Conservation (phyloP, 2,113 vertebrate genomes). For the Brachirus orientalis region DNA sequence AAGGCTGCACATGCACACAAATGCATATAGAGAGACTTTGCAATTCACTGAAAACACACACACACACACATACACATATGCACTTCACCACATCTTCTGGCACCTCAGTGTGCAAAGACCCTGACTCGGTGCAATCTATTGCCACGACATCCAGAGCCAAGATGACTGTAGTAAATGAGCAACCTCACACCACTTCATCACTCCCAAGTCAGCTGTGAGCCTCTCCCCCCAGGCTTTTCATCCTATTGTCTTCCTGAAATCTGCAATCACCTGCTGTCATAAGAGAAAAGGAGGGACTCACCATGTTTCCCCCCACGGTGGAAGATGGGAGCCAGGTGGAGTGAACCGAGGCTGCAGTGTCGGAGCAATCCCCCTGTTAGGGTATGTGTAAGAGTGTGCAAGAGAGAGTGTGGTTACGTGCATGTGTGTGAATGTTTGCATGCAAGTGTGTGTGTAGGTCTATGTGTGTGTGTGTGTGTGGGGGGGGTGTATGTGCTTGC, state of each 20-base stretch:
- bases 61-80: slow-evolving; percentile 43
- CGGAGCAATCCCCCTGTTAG: slow-evolving; percentile 74
- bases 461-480: slow-evolving; percentile 28
- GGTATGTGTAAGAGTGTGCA: slow-evolving; percentile 71
- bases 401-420: slow-evolving; percentile 34
- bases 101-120: slow-evolving; percentile 35
- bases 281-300: slow-evolving; percentile 63
- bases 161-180: slow-evolving; percentile 67
- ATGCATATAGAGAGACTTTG: slow-evolving; percentile 33
- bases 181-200: slow-evolving; percentile 51
- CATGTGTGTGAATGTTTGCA: background rate
- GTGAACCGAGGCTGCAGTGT: slow-evolving; percentile 61
- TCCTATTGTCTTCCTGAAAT: slow-evolving; percentile 63
- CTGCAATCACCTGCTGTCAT: slow-evolving; percentile 58
- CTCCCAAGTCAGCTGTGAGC: slow-evolving; percentile 58
- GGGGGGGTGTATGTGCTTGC: slow-evolving; percentile 38
- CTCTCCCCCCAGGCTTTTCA: slow-evolving; percentile 41
- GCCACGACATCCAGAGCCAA: slow-evolving; percentile 43
- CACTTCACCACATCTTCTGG: slow-evolving; percentile 22
- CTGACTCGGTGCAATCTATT: slow-evolving; percentile 48
- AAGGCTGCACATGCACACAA: slow-evolving; percentile 14
- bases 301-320: slow-evolving; percentile 37
- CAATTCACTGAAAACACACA: slow-evolving; percentile 14
- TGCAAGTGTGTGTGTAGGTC: slow-evolving; percentile 10
- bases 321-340: slow-evolving; percentile 66